These are phyloP conservation scores for Alfaro cultratus DNA, from an alignment of 2,797 vertebrate genomes.

Conservation along the genomic window DNA sequence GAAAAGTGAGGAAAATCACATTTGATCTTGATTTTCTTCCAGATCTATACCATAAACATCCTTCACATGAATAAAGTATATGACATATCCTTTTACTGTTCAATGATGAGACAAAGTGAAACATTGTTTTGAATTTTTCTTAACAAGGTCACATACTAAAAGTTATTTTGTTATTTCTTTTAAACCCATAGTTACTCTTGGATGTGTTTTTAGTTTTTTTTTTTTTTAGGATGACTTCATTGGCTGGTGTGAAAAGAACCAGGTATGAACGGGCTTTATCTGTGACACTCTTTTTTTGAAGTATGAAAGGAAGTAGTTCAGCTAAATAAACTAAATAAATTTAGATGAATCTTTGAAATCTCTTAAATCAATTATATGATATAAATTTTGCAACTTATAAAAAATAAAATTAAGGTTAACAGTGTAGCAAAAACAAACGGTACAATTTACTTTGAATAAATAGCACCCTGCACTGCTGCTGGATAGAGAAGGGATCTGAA, in stretches of 20 bases:
- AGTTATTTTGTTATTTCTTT: background rate
- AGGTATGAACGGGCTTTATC: background rate
- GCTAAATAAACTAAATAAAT: background rate
- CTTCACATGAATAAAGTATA: background rate
- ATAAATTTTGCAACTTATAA: background rate
- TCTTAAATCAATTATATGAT: background rate
- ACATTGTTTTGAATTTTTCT: background rate
- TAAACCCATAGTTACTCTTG: background rate
- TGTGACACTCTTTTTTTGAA: background rate
- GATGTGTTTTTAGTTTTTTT: background rate
- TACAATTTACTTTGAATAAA: background rate
- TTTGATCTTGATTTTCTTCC: conserved; percentile 14
- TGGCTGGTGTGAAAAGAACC: too few relatives aligned
- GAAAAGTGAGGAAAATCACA: conserved; percentile 17
- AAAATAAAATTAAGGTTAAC: background rate
- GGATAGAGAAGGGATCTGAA: background rate
- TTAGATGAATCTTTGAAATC: background rate
- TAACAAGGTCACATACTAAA: background rate
- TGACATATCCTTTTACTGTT: background rate
- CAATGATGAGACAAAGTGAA: background rate
- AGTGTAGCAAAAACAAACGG: background rate
- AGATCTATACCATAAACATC: conserved; percentile 23
- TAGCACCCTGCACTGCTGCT: background rate
- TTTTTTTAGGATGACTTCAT: background rate
- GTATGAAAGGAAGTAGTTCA: background rate